Conservation (phyloP, 2,797 vertebrate species). For the Chelon auratus region DNA sequence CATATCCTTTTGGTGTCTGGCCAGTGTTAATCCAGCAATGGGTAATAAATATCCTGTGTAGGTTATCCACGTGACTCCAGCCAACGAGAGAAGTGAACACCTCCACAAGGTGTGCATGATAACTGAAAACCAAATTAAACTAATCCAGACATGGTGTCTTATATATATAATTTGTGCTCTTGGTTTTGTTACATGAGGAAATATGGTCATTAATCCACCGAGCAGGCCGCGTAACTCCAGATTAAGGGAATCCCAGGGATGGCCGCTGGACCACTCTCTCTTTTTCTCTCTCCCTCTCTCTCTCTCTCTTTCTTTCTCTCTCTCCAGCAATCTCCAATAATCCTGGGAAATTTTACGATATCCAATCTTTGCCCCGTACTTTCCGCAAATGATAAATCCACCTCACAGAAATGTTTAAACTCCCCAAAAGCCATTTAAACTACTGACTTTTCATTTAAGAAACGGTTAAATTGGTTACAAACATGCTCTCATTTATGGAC, state of each 20-base stretch:
- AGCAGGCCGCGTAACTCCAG: slow-evolving; percentile 84
- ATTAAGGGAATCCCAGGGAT: slow-evolving; percentile 84
- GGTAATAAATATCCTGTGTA: slow-evolving; percentile 82
- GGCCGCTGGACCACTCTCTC: slow-evolving; percentile 80
- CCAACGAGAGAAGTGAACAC: slow-evolving; percentile 64
- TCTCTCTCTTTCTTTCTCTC: slow-evolving; percentile 59
- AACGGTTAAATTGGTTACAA: slow-evolving; percentile 38
- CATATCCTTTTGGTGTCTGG: slow-evolving; percentile 79
- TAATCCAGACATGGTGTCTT: slow-evolving; percentile 82
- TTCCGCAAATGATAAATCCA: slow-evolving; percentile 82
- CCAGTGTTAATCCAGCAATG: slow-evolving; percentile 83
- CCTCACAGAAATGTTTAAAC: slow-evolving; percentile 70
- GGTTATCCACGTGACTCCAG: slow-evolving; percentile 84
- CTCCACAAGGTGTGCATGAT: slow-evolving; percentile 63
- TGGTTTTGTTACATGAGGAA: slow-evolving; percentile 76
- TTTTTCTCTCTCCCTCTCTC: slow-evolving; percentile 60
- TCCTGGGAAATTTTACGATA: slow-evolving; percentile 84
- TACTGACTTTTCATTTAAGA: slow-evolving; percentile 54
- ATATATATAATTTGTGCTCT: slow-evolving; percentile 75
- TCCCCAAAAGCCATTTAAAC: slow-evolving; percentile 68
- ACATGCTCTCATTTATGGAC: slow-evolving; percentile 53
- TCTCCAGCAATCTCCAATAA: slow-evolving; percentile 81
- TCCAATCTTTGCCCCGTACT: slow-evolving; percentile 85
- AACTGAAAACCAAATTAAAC: slow-evolving; percentile 75
- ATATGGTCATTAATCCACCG: slow-evolving; percentile 83